Evolutionary conservation across 1,140 invertebrate species (phyloP).

Genomic region (Cecropterus lyciades): DNA sequence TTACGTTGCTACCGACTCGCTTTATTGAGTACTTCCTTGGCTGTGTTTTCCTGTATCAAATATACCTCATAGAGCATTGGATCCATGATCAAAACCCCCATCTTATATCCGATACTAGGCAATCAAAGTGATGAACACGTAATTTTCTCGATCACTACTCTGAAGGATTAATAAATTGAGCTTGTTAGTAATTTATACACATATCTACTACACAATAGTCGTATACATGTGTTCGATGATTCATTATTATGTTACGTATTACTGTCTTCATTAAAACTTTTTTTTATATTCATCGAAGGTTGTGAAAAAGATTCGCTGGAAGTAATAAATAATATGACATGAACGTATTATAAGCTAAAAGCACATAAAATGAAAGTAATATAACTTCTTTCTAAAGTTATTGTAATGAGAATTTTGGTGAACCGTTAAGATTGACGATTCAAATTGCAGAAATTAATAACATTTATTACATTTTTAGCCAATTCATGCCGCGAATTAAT

Average conservation of each 20-base stretch:
- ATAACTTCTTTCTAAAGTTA: too few species aligned
- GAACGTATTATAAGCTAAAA: too few species aligned
- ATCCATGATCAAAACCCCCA: conserved; percentile 4
- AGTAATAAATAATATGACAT: too few species aligned
- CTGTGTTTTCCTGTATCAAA: conserved; percentile 37
- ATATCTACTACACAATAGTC: too few species aligned
- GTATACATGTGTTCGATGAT: too few species aligned
- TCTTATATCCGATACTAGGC: not conserved
- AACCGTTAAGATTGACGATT: not conserved
- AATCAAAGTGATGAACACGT: not conserved
- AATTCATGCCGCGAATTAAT: not conserved
- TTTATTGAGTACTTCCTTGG: conserved; percentile 26
- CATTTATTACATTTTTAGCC: not conserved
- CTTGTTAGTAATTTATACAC: too few species aligned
- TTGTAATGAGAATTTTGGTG: not conserved
- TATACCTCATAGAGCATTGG: conserved; percentile 5
- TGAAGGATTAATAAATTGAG: too few species aligned
- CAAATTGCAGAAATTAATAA: not conserved
- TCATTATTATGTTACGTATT: too few species aligned
- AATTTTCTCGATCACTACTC: conserved; percentile 3
- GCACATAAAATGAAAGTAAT: too few species aligned
- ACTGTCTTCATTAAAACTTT: too few species aligned
- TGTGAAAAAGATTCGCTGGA: too few species aligned
- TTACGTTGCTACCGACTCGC: conserved; percentile 45
- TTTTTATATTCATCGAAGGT: too few species aligned